Evolutionary conservation across 2,113 vertebrate species (phyloP), one percentile per base, ranked within the genome.

Genomic region (Sinocyclocheilus maitianheensis): DNA sequence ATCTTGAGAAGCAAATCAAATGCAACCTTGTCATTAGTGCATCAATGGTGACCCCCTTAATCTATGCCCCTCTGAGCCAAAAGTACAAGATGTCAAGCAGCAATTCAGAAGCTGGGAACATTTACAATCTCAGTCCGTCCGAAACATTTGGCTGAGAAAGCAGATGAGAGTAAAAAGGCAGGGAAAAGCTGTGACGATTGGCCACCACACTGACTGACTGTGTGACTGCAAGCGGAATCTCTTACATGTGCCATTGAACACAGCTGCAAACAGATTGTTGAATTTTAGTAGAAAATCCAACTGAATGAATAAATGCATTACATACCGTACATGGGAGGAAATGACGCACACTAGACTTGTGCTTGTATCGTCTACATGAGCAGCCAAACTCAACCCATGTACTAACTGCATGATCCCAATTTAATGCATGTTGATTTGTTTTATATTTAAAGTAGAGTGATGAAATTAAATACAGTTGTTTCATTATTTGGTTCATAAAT

Each of bases 31-130:
- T 77, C 43, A 81, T 87, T 84, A 84, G 55, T 22, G 20, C 71
- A 72, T 46, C 63, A 53, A 13, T 4, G 30, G 2, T 65, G 53
- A 74, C 63, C 67, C 63, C 43, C 86, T 78, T 43, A 83, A 78
- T 26, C 81, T 58, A 16, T 63, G 24, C 48, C 16, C 63, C 77
- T 79, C 22, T 14, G 75, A 84, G 55, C 46, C 77, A 72, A 74
- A 30, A 20, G 22, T 26, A 78, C 75, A 72, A 24, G 65, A 80
- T 84, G 86, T 87, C 81, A 87, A 78, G 85, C 30, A 34, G 24
- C 62, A 72, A 62, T 78, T 84, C 65, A 77, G 62, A 30, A 51
- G 37, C 34, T 63, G 82, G 75, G 46, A 26, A 60, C 34, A 46
- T 60, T 79, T 30, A 83, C 40, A 84, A 80, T 24, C 18, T 48